phyloP scores from a whole-genome alignment of 2,888 invertebrate species.

The Pelosia muscerda region DNA sequence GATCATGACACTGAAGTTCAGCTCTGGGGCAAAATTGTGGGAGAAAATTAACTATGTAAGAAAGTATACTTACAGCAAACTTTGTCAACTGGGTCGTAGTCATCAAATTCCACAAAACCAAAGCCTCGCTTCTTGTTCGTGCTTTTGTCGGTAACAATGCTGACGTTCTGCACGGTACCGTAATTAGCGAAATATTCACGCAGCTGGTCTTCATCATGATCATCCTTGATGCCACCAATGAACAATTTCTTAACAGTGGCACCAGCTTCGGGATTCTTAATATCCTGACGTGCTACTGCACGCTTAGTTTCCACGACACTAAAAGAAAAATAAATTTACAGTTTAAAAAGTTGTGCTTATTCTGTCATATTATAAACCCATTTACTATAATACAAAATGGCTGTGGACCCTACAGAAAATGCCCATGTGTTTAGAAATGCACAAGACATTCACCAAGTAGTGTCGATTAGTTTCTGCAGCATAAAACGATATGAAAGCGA shows the following conservation, averaged over 20 bases:
- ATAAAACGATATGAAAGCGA: slow-evolving; percentile 80
- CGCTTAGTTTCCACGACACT: slow-evolving; percentile 98
- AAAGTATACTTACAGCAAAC: slow-evolving; percentile 93
- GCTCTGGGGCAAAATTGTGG: slow-evolving; percentile 85
- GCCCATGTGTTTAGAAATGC: slow-evolving; percentile 71
- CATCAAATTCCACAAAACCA: slow-evolving; percentile 98
- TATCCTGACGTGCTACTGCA: slow-evolving; percentile 97
- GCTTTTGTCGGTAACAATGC: slow-evolving; percentile 96
- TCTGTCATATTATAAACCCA: background rate
- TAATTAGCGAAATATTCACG: slow-evolving; percentile 93
- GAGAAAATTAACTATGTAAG: background rate
- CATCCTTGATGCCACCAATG: slow-evolving; percentile 97
- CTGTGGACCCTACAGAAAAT: slow-evolving; percentile 82
- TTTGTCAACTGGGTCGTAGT: slow-evolving; percentile 99
- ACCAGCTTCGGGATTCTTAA: slow-evolving; percentile 96
- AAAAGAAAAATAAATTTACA: background rate
- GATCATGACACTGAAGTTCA: slow-evolving; percentile 74
- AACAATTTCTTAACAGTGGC: slow-evolving; percentile 98
- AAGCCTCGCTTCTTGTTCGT: slow-evolving; percentile 98
- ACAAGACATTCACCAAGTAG: slow-evolving; percentile 81
- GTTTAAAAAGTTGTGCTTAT: background rate
- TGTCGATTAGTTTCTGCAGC: slow-evolving; percentile 75
- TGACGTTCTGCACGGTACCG: slow-evolving; percentile 94
- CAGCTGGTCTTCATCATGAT: slow-evolving; percentile 96
- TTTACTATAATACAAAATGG: background rate